Evolutionary conservation across 1,140 invertebrate species (phyloP).

Genomic region (Hermetia illucens): DNA sequence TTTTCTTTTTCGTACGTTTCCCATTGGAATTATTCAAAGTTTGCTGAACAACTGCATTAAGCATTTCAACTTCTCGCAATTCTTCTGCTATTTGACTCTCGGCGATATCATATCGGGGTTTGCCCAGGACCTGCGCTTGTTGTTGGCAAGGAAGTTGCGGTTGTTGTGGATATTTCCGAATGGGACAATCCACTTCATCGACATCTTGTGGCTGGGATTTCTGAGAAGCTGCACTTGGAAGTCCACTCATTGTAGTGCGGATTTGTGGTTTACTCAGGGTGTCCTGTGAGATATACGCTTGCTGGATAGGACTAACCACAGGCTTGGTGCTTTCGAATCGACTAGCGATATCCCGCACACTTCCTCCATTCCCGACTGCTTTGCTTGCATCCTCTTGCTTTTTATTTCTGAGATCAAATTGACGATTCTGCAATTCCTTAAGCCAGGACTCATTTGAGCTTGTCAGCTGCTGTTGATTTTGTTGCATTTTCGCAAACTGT

Average conservation of each 20-base stretch:
- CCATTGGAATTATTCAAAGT: constrained; percentile 21
- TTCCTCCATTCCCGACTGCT: constrained; percentile 15
- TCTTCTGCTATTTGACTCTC: constrained; percentile 34
- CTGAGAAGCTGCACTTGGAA: constrained; percentile 8
- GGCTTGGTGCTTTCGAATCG: constrained; percentile 58
- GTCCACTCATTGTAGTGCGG: constrained; percentile 27
- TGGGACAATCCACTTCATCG: constrained; percentile 28
- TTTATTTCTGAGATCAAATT: constrained; percentile 49
- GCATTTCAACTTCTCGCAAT: constrained; percentile 37
- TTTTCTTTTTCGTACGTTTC: constrained; percentile 70
- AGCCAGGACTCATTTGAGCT: constrained; percentile 50
- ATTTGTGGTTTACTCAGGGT: constrained; percentile 13
- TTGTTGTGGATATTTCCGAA: constrained; percentile 20
- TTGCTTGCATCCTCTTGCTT: constrained; percentile 13
- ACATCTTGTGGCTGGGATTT: constrained; percentile 8
- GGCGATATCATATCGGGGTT: constrained; percentile 25
- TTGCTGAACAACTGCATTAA: constrained; percentile 35
- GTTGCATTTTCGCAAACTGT: constrained; percentile 42
- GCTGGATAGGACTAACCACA: constrained; percentile 10
- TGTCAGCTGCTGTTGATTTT: constrained; percentile 23
- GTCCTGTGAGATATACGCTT: constrained; percentile 24
- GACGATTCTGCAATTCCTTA: constrained; percentile 62
- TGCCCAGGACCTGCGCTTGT: constrained; percentile 10
- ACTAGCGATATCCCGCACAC: constrained; percentile 61
- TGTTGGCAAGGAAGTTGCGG: constrained; percentile 2